These are phyloP conservation scores for Drosophila bunnanda DNA, from an alignment of 2,888 invertebrate genomes.

Conservation along the genomic window DNA sequence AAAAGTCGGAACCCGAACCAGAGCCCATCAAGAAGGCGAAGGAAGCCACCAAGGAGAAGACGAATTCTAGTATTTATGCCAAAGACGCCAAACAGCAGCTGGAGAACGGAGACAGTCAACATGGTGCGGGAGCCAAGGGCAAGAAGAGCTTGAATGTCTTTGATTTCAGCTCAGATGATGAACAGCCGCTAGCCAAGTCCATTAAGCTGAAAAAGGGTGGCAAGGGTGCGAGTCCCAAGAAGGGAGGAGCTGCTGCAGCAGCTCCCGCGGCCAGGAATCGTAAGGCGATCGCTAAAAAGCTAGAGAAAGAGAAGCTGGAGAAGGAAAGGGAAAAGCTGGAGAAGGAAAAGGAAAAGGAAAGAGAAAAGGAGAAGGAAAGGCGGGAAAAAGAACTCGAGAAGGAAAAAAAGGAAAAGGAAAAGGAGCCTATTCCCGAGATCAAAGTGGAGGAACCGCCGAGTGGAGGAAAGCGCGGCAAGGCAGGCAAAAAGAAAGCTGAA, in stretches of 20 bases:
- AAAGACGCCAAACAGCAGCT: constrained; percentile 67
- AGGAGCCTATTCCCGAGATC: constrained; percentile 15
- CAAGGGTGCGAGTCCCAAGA: constrained; percentile 60
- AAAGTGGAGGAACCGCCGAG: constrained; percentile 30
- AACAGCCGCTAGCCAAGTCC: constrained; percentile 85
- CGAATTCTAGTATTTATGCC: constrained; percentile 68
- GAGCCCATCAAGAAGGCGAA: constrained; percentile 40
- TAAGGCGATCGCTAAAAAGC: constrained; percentile 34
- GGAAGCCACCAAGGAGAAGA: constrained; percentile 63
- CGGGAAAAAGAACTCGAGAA: constrained; percentile 20
- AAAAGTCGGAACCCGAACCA: constrained; percentile 14
- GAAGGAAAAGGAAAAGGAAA: constrained; percentile 13
- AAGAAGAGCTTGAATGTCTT: constrained; percentile 78
- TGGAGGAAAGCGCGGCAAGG: constrained; percentile 47
- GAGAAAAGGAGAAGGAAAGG: constrained; percentile 15
- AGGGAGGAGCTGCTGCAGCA: constrained; percentile 28
- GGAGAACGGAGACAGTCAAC: constrained; percentile 62
- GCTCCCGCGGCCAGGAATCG: constrained; percentile 56
- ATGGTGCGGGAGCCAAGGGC: constrained; percentile 48
- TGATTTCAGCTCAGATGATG: constrained; percentile 86
- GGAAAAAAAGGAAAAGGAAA: constrained; percentile 29
- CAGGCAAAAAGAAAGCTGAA: constrained; percentile 61
- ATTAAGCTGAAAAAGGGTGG: constrained; percentile 82
- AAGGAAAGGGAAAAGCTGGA: constrained; percentile 28
- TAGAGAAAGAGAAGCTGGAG: constrained; percentile 25